Conservation (phyloP, 2,888 invertebrate genomes). For the Sminthurinus aureus region DNA sequence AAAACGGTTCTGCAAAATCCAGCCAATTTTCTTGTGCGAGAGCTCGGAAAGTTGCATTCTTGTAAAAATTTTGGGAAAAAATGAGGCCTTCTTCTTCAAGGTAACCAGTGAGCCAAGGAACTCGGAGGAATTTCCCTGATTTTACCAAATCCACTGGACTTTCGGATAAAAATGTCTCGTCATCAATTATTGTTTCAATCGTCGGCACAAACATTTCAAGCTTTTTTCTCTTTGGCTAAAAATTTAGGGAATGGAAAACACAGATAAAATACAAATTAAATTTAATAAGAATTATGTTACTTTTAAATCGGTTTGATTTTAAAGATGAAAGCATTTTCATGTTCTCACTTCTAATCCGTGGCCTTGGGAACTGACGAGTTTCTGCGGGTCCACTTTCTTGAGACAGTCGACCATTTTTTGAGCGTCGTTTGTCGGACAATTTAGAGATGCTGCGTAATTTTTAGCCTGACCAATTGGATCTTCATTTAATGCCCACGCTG, state of each 20-base stretch:
- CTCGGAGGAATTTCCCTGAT: neutral
- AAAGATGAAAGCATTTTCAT: too few relatives aligned
- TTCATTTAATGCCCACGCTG: neutral
- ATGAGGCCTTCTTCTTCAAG: neutral
- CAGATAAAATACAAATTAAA: too few relatives aligned
- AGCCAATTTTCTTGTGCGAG: too few relatives aligned
- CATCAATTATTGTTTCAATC: conserved; percentile 5
- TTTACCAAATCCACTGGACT: neutral
- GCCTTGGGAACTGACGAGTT: neutral
- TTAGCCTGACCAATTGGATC: conserved; percentile 20
- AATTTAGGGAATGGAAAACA: too few relatives aligned
- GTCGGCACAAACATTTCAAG: neutral
- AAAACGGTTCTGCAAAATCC: neutral
- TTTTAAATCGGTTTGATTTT: too few relatives aligned
- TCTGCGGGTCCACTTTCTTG: neutral
- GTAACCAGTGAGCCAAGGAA: conserved; percentile 6
- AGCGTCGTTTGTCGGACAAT: conserved; percentile 7
- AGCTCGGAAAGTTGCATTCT: neutral
- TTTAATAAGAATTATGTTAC: too few relatives aligned
- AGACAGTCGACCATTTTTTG: conserved; percentile 7
- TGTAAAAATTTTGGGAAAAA: neutral
- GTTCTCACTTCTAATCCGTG: neutral
- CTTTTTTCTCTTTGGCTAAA: neutral
- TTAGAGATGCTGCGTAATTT: neutral
- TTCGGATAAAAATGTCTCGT: conserved; percentile 6